These are phyloP conservation scores for Euglossa dilemma DNA, from an alignment of 1,140 invertebrate species.

Conservation along the genomic window DNA sequence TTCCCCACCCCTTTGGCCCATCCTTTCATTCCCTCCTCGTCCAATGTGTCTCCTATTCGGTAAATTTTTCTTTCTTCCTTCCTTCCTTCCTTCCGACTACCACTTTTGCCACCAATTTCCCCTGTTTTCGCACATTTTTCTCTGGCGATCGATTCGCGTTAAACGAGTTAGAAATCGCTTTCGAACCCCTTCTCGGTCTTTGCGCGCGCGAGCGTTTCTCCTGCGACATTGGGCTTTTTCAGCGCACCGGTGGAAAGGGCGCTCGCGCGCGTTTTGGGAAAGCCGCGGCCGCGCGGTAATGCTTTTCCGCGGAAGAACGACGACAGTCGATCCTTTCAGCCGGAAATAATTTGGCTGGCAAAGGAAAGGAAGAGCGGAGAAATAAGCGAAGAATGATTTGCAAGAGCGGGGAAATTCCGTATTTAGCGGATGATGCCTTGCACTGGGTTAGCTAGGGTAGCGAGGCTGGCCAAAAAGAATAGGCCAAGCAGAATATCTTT, in stretches of 20 bases:
- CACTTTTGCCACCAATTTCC: not conserved
- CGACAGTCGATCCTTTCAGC: not conserved
- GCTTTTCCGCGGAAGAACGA: not conserved
- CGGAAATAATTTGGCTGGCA: conserved; percentile 9
- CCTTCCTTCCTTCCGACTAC: not conserved
- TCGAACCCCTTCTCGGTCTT: no score
- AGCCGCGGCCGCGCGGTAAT: not conserved
- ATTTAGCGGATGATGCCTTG: conserved; percentile 41
- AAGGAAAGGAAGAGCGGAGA: not conserved
- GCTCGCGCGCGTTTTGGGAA: no score
- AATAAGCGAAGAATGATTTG: conserved; percentile 23
- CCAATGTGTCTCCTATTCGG: not conserved
- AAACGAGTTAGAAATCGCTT: not conserved
- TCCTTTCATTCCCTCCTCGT: not conserved
- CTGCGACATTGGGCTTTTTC: no score
- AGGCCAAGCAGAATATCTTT: conserved; percentile 51
- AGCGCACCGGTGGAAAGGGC: no score
- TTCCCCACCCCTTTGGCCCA: not conserved
- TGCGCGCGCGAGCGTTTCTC: no score
- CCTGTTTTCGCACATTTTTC: not conserved
- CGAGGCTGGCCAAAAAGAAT: conserved; percentile 37
- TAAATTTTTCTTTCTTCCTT: not conserved
- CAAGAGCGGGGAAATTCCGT: conserved; percentile 32
- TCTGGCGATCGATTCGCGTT: not conserved
- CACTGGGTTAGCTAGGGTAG: not conserved